Conservation (phyloP, 1,140 invertebrate genomes). For the Thaumetopoea pityocampa region DNA sequence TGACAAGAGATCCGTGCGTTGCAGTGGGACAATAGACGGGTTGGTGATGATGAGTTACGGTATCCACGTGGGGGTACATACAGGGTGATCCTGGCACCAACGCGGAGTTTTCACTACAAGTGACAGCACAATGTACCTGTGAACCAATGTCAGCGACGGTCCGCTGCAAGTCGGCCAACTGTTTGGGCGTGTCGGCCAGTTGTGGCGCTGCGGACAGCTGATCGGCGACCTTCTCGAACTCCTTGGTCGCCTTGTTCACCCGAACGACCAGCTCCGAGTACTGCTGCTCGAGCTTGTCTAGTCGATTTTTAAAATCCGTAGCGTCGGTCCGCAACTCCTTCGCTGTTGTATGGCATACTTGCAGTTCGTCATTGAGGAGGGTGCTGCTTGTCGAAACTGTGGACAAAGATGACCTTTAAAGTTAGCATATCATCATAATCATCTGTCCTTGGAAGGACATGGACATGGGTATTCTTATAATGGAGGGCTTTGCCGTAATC, state of each 20-base stretch:
- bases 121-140: constrained; percentile 36
- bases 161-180: constrained; percentile 72
- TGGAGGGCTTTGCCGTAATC: too few species aligned
- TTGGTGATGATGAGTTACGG: too few species aligned
- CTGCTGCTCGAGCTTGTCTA: constrained; percentile 54
- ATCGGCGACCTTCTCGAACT: constrained; percentile 75
- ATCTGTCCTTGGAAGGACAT: too few species aligned
- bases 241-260: constrained; percentile 62
- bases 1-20: too few species aligned
- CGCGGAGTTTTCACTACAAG: neutral
- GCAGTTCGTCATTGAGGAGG: constrained; percentile 79
- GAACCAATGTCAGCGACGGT: constrained; percentile 79
- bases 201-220: constrained; percentile 77
- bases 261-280: constrained; percentile 37
- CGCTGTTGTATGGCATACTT: constrained; percentile 80
- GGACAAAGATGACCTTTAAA: constrained; percentile 24
- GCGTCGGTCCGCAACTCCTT: constrained; percentile 80
- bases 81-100: neutral
- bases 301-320: constrained; percentile 73
- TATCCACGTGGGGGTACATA: neutral
- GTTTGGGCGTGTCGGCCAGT: constrained; percentile 76
- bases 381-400: constrained; percentile 81
- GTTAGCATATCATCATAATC: too few species aligned
- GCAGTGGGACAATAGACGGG: too few species aligned
- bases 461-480: too few species aligned